Evolutionary conservation across 2,888 invertebrate genomes (phyloP).

Genomic region (Hesperia comma): DNA sequence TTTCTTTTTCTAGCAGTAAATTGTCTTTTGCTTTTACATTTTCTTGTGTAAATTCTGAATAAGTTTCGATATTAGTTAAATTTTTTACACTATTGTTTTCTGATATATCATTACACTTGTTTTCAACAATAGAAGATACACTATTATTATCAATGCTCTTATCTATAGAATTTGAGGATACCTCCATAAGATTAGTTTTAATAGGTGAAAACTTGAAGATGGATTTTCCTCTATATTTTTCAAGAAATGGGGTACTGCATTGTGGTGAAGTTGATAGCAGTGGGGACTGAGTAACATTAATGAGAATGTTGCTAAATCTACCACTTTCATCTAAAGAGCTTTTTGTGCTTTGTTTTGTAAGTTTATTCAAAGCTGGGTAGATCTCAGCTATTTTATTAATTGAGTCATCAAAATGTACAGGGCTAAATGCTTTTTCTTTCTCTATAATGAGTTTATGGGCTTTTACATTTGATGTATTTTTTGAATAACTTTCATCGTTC

Average conservation of each 20-base stretch:
- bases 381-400: constrained; percentile 66
- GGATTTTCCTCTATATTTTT: constrained; percentile 69
- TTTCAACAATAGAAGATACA: background rate
- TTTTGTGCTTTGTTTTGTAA: constrained; percentile 46
- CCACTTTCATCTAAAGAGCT: constrained; percentile 45
- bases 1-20: background rate
- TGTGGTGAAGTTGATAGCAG: constrained; percentile 59
- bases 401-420: constrained; percentile 59
- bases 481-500: constrained; percentile 41
- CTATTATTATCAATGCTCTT: constrained; percentile 40
- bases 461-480: constrained; percentile 61
- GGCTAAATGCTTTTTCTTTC: constrained; percentile 49
- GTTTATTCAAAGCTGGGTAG: constrained; percentile 55
- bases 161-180: constrained; percentile 47
- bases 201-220: constrained; percentile 76
- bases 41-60: background rate
- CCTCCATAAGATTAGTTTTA: constrained; percentile 48
- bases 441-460: constrained; percentile 65
- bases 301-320: constrained; percentile 52
- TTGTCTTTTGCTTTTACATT: background rate
- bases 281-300: constrained; percentile 39
- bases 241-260: constrained; percentile 72
- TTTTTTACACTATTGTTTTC: background rate
- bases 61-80: background rate
- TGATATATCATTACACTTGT: background rate